A percentile compares a stretch with the other conserved stretches of the same genome.
Conservation (phyloP, 2,888 invertebrate species). For the Melinaea menophilus region DNA sequence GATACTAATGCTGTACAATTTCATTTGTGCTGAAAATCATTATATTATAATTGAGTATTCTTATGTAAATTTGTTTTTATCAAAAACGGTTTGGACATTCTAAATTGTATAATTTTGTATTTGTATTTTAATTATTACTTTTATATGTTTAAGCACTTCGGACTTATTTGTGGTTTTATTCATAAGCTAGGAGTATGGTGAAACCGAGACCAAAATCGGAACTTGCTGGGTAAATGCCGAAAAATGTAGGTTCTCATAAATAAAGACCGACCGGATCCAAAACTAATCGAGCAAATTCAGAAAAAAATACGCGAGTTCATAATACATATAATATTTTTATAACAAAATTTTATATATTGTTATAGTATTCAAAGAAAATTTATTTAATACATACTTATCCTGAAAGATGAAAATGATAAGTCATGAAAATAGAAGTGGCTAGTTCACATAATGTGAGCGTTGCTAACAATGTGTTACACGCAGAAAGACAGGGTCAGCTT, state of each 20-base stretch:
- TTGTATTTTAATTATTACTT: too few species aligned
- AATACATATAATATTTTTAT: too few species aligned
- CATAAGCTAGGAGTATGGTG: too few species aligned
- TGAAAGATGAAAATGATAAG: conserved; percentile 11
- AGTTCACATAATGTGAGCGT: conserved; percentile 46
- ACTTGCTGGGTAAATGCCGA: neutral
- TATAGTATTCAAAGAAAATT: too few species aligned
- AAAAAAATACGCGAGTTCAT: too few species aligned
- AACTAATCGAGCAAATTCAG: too few species aligned
- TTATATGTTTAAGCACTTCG: too few species aligned
- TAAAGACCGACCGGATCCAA: too few species aligned
- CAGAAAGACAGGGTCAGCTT: conserved; percentile 29
- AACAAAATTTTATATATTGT: too few species aligned
- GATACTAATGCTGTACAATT: conserved; percentile 36
- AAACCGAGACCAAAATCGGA: neutral
- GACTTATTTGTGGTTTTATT: too few species aligned
- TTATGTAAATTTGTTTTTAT: neutral
- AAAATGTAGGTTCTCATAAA: too few species aligned
- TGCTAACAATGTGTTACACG: conserved; percentile 25
- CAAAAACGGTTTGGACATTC: neutral
- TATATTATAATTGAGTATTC: neutral
- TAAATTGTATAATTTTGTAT: neutral
- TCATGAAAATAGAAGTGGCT: conserved; percentile 43
- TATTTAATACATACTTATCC: too few species aligned
- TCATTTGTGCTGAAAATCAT: conserved; percentile 23